phyloP scores from a whole-genome alignment of 1,140 invertebrate genomes.

The Zophobas morio region DNA sequence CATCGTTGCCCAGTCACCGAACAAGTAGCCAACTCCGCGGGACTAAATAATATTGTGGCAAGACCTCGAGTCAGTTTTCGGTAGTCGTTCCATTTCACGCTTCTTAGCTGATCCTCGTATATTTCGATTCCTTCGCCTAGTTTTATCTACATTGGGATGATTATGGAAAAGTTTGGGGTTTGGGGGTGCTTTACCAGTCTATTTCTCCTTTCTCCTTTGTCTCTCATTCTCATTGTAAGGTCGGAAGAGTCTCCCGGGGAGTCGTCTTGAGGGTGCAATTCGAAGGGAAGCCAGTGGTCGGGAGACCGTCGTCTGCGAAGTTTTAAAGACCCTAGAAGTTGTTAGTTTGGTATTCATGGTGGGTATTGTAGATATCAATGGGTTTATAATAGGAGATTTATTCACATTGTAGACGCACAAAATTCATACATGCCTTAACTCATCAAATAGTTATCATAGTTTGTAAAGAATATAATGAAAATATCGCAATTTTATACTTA shows the following conservation, averaged over 20 bases:
- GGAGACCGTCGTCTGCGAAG: slow-evolving; percentile 52
- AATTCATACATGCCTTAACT: too few relatives aligned
- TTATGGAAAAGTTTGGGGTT: background rate
- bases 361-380: background rate
- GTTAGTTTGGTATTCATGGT: slow-evolving; percentile 1
- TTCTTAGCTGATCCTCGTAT: slow-evolving; percentile 77
- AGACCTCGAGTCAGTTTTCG: slow-evolving; percentile 79
- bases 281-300: slow-evolving; percentile 50
- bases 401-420: too few relatives aligned
- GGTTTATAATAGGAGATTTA: too few relatives aligned
- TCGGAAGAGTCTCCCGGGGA: background rate
- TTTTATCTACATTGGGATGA: slow-evolving; percentile 72
- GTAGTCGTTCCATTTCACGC: slow-evolving; percentile 82
- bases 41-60: slow-evolving; percentile 81
- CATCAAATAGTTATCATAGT: too few relatives aligned
- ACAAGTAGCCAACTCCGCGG: slow-evolving; percentile 80
- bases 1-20: slow-evolving; percentile 83
- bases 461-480: too few relatives aligned
- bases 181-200: slow-evolving; percentile 56
- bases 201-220: slow-evolving; percentile 56
- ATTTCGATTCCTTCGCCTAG: slow-evolving; percentile 81
- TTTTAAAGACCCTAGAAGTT: slow-evolving; percentile 51
- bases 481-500: too few relatives aligned
- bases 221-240: slow-evolving; percentile 38
- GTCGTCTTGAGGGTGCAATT: background rate